Evolutionary conservation across 2,888 invertebrate species (phyloP).

Genomic region (Patella pellucida): DNA sequence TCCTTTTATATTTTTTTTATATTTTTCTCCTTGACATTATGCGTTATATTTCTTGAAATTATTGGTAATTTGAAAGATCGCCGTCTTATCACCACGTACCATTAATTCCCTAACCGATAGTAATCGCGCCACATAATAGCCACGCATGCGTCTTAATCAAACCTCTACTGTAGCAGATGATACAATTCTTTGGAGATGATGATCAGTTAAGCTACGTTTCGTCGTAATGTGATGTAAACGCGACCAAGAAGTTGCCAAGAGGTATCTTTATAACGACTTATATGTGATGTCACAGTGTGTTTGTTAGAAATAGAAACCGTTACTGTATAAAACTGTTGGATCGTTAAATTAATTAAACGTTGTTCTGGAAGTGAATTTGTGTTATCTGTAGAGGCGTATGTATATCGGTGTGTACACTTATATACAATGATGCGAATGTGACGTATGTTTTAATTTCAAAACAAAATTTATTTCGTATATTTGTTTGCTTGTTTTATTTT

Average conservation of each 20-base stretch:
- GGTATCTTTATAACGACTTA: not conserved
- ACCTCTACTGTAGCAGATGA: not conserved
- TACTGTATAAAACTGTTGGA: not conserved
- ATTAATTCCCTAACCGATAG: not conserved
- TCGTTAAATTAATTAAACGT: not conserved
- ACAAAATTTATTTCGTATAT: too few species aligned
- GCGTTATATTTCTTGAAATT: too few species aligned
- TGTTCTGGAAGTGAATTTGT: not conserved
- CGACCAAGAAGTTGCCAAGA: not conserved
- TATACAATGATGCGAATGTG: too few species aligned
- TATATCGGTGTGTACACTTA: too few species aligned
- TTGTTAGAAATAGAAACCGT: not conserved
- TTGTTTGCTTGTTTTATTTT: too few species aligned
- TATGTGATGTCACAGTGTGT: not conserved
- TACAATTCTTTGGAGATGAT: not conserved
- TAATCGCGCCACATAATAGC: not conserved
- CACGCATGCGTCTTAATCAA: constrained; percentile 1
- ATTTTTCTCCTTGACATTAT: too few species aligned
- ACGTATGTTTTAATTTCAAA: too few species aligned
- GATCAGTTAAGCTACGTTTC: not conserved
- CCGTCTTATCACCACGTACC: too few species aligned
- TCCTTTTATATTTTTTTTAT: too few species aligned
- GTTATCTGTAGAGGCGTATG: too few species aligned
- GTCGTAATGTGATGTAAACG: not conserved
- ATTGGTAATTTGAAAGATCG: too few species aligned